phyloP scores from a whole-genome alignment of 2,888 invertebrate species.

The Rhabditophanes sp. region DNA sequence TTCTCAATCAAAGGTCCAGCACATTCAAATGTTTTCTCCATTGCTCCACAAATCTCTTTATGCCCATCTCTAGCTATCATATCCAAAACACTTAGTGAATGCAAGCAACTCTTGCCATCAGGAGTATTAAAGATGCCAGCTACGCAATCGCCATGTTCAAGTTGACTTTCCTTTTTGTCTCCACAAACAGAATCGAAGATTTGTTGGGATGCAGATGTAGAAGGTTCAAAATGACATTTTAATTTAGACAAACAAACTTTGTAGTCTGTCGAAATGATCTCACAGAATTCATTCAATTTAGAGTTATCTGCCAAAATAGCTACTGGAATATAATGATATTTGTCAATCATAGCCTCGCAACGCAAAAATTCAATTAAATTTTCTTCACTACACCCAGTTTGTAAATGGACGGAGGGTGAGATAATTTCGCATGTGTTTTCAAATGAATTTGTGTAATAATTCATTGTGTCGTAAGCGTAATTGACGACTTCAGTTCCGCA shows the following conservation, averaged over 20 bases:
- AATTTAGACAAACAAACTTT: constrained; percentile 24
- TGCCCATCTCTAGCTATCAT: too few relatives aligned
- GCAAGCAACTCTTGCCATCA: too few relatives aligned
- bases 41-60: too few relatives aligned
- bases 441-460: constrained; percentile 8
- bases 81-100: too few relatives aligned
- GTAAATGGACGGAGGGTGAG: constrained; percentile 13
- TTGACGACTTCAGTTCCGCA: constrained; percentile 12
- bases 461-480: constrained; percentile 12
- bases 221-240: constrained; percentile 25
- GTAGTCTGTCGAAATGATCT: constrained; percentile 19
- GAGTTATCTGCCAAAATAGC: constrained; percentile 20
- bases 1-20: too few relatives aligned
- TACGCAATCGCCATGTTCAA: too few relatives aligned
- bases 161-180: constrained; percentile 6
- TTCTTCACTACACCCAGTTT: constrained; percentile 25
- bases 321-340: constrained; percentile 29
- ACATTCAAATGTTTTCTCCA: too few relatives aligned
- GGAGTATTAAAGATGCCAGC: too few relatives aligned
- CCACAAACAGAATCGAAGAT: constrained; percentile 23
- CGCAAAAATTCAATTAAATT: constrained; percentile 27
- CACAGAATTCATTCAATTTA: constrained; percentile 29
- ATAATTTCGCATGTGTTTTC: constrained; percentile 7
- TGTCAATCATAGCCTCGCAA: constrained; percentile 30
- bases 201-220: constrained; percentile 17